Evolutionary conservation across 2,888 invertebrate genomes (phyloP).

Genomic region (Endotricha flammealis): DNA sequence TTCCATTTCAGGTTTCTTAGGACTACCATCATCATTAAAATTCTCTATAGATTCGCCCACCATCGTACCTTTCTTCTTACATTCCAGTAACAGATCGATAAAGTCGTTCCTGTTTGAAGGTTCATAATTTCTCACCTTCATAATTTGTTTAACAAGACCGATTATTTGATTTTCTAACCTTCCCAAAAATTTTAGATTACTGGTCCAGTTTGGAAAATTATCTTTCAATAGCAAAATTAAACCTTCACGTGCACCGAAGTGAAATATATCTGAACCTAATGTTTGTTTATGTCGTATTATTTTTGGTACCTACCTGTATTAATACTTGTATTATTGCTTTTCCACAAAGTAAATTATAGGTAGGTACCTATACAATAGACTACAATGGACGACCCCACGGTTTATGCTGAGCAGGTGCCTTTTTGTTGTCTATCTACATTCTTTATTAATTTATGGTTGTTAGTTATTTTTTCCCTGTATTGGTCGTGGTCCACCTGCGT

Average conservation of each 20-base stretch:
- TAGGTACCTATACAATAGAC: slow-evolving; percentile 5
- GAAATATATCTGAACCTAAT: slow-evolving; percentile 26
- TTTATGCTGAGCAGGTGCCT: slow-evolving; percentile 20
- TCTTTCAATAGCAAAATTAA: slow-evolving; percentile 11
- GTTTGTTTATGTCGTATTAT: no score
- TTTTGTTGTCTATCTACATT: slow-evolving; percentile 29
- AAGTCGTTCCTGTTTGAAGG: slow-evolving; percentile 31
- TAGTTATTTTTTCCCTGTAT: no score
- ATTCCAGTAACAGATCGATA: slow-evolving; percentile 31
- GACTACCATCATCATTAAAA: slow-evolving; percentile 20
- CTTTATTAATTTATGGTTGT: no score
- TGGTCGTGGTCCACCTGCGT: no score
- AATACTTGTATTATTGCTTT: no score
- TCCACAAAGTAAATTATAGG: slow-evolving; percentile 25
- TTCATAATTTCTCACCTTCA: slow-evolving; percentile 21
- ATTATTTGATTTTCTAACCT: slow-evolving; percentile 11
- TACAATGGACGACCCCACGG: slow-evolving; percentile 11
- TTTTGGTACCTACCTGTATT: no score
- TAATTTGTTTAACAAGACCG: slow-evolving; percentile 13
- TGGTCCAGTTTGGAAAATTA: slow-evolving; percentile 4
- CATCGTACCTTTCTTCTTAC: slow-evolving; percentile 24
- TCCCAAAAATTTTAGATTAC: slow-evolving; percentile 7
- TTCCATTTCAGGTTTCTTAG: slow-evolving; percentile 19
- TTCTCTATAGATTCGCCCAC: slow-evolving; percentile 23
- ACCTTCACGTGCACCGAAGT: slow-evolving; percentile 2